phyloP scores from a whole-genome alignment of 1,140 invertebrate species.

The Ylistrum balloti region DNA sequence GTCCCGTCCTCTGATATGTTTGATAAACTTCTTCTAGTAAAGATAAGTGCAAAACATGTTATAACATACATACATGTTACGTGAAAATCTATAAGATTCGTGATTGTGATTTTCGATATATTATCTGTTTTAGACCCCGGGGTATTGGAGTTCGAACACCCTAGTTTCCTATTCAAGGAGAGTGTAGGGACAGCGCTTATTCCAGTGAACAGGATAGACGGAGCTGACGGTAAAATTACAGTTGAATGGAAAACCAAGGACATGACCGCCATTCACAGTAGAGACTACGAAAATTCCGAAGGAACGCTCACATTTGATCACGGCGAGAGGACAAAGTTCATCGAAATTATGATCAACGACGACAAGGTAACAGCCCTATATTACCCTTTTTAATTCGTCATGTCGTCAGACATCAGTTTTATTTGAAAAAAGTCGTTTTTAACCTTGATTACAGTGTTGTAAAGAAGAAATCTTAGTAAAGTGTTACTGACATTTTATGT shows the following conservation, averaged over 20 bases:
- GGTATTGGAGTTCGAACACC: conserved; percentile 85
- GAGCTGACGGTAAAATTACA: conserved; percentile 85
- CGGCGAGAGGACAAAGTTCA: conserved; percentile 83
- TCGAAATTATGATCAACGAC: conserved; percentile 86
- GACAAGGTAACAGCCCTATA: conserved; percentile 81
- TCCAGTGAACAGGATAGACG: conserved; percentile 84
- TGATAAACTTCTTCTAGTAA: too few relatives aligned
- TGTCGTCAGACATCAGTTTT: background rate
- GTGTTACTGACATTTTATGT: too few relatives aligned
- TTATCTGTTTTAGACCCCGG: conserved; percentile 84
- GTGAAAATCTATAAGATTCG: too few relatives aligned
- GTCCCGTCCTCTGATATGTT: too few relatives aligned
- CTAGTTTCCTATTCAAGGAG: conserved; percentile 86
- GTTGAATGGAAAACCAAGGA: conserved; percentile 86
- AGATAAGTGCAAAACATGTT: too few relatives aligned
- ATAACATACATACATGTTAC: too few relatives aligned
- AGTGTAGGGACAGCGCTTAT: conserved; percentile 85
- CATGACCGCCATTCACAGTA: conserved; percentile 84
- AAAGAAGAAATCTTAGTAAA: too few relatives aligned
- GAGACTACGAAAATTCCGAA: conserved; percentile 83
- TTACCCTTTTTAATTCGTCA: background rate
- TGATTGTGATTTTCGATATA: too few relatives aligned
- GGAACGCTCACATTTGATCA: conserved; percentile 86
- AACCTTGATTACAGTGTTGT: too few relatives aligned
- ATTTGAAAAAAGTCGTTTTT: too few relatives aligned